These are phyloP conservation scores for Numida meleagris DNA, from an alignment of 2,113 vertebrate genomes.

Conservation along the genomic window DNA sequence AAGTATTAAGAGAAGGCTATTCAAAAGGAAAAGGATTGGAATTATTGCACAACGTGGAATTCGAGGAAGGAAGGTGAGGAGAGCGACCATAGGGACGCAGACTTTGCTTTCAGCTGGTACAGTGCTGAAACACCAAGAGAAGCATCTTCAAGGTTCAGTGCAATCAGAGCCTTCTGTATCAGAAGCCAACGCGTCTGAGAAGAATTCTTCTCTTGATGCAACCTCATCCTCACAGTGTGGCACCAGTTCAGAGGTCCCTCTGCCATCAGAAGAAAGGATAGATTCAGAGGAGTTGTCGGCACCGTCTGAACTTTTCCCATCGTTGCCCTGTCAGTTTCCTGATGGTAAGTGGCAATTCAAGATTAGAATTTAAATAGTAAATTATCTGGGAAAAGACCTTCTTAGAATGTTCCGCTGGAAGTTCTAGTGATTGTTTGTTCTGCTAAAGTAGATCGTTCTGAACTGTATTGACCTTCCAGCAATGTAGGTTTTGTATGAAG, in stretches of 20 bases:
- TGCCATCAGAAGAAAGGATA: neutral
- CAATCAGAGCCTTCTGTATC: neutral
- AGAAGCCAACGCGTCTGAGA: neutral
- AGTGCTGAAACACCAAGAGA: constrained; percentile 40
- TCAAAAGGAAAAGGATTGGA: constrained; percentile 47
- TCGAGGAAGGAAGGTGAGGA: constrained; percentile 60
- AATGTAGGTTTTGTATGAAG: neutral
- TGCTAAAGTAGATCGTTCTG: neutral
- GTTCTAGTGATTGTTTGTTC: neutral
- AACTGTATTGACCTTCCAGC: neutral
- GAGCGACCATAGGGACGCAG: constrained; percentile 60
- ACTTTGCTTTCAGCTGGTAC: constrained; percentile 66
- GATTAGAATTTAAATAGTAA: neutral
- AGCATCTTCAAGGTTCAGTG: neutral
- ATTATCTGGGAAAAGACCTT: neutral
- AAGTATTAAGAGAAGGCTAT: constrained; percentile 73
- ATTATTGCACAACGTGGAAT: neutral
- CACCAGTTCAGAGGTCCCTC: neutral
- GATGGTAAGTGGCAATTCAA: constrained; percentile 58
- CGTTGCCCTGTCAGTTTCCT: constrained; percentile 12
- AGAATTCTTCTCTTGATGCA: neutral
- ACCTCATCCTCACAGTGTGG: neutral
- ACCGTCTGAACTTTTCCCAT: neutral
- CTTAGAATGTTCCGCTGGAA: neutral
- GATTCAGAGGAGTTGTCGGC: neutral